A percentile compares a stretch with the other conserved stretches of the same genome.
Conservation (phyloP, 2,797 vertebrate species). For the Dromococcyx pavoninus region DNA sequence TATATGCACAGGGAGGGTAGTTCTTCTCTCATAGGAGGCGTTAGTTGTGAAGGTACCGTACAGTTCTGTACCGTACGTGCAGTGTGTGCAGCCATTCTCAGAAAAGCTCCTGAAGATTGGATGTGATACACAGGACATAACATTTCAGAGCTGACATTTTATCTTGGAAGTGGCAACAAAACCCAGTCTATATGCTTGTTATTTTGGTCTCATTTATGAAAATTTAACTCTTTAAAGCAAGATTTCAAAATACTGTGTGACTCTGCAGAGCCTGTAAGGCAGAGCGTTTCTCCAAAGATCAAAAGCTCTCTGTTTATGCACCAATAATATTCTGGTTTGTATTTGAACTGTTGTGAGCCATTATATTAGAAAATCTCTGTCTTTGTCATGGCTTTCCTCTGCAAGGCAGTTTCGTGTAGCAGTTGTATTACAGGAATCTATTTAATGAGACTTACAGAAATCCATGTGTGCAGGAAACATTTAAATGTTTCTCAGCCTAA, state of each 20-base stretch:
- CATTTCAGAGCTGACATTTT: not conserved
- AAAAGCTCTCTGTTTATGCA: not conserved
- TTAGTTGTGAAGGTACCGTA: not conserved
- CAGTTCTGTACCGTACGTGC: not conserved
- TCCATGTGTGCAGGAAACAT: not conserved
- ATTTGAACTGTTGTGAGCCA: not conserved
- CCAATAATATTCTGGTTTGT: not conserved
- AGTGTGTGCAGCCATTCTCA: not conserved
- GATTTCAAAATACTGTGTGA: fast-evolving
- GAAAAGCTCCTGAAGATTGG: not conserved
- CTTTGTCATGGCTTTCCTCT: not conserved
- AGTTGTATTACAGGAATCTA: not conserved
- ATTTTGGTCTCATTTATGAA: not conserved
- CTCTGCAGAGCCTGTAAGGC: not conserved
- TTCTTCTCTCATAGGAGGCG: not conserved
- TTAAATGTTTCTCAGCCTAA: not conserved
- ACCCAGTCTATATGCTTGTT: fast-evolving
- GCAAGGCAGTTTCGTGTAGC: not conserved
- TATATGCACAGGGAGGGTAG: not conserved
- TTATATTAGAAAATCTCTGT: not conserved
- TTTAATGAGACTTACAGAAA: not conserved
- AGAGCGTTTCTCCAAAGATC: not conserved
- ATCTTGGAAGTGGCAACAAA: not conserved
- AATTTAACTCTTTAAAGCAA: not conserved
- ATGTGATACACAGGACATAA: not conserved